phyloP scores from a whole-genome alignment of 2,113 vertebrate species.

The Pygoscelis adeliae region DNA sequence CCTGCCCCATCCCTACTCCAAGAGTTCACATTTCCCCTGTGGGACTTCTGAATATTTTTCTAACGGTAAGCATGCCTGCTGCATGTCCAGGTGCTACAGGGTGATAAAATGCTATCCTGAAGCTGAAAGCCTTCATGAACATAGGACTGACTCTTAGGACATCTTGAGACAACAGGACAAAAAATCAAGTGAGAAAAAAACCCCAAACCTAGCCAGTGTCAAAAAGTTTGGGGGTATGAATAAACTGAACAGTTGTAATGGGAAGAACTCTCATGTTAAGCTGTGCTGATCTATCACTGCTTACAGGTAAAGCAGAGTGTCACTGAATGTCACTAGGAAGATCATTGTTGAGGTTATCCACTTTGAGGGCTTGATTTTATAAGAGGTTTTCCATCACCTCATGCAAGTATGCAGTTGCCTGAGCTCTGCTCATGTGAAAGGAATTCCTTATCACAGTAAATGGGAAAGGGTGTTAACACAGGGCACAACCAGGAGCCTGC shows the following conservation, averaged over 20 bases:
- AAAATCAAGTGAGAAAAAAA: neutral
- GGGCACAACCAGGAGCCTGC: neutral
- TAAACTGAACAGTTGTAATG: neutral
- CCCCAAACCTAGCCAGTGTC: fast-evolving
- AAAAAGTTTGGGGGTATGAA: neutral
- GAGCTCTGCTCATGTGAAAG: neutral
- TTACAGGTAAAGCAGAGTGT: neutral
- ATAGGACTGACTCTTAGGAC: neutral
- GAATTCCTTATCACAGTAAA: neutral
- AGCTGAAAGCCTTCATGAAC: neutral
- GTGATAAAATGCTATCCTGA: neutral
- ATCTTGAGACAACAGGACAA: neutral
- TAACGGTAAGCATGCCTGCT: neutral
- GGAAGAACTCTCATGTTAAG: neutral
- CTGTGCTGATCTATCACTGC: neutral
- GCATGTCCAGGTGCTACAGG: neutral
- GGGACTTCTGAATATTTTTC: neutral
- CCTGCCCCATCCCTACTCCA: fast-evolving
- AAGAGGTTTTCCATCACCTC: conserved; percentile 47
- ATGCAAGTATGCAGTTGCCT: neutral
- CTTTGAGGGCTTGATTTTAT: conserved; percentile 13
- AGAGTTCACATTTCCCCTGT: neutral
- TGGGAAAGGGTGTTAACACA: conserved; percentile 14
- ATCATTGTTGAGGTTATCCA: neutral
- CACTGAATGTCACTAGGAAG: neutral